These are phyloP conservation scores for Zygogramma bicolorata DNA, from an alignment of 2,888 invertebrate species.

Conservation along the genomic window DNA sequence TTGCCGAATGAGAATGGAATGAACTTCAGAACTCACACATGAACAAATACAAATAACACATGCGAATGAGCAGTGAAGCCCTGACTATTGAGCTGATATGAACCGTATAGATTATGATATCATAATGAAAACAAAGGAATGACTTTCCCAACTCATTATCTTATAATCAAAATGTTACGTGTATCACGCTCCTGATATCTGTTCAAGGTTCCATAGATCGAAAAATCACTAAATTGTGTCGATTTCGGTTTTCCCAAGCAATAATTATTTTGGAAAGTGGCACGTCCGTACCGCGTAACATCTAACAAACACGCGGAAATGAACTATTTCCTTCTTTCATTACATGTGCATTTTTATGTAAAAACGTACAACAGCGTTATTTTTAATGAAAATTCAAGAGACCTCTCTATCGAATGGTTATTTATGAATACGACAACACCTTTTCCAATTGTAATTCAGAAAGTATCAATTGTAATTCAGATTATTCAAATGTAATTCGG, in stretches of 20 bases:
- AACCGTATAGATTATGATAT: not conserved
- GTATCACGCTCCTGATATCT: not conserved
- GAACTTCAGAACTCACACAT: no score
- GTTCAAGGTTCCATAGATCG: conserved; percentile 4
- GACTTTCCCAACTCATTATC: not conserved
- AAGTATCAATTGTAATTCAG: no score
- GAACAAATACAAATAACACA: no score
- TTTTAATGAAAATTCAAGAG: not conserved
- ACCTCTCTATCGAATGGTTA: no score
- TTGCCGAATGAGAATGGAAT: no score
- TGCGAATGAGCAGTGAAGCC: no score
- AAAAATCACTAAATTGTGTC: not conserved
- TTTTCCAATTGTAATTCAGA: no score
- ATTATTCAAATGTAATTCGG: no score
- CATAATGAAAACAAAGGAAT: not conserved
- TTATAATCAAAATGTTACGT: not conserved
- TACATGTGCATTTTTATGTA: not conserved
- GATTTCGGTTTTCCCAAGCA: conserved; percentile 15
- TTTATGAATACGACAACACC: no score
- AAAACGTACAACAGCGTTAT: not conserved
- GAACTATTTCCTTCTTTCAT: not conserved
- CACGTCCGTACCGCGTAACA: conserved; percentile 15
- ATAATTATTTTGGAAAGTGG: conserved; percentile 15
- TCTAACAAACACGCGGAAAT: conserved; percentile 5
- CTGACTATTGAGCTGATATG: not conserved